Evolutionary conservation across 2,888 invertebrate species (phyloP).

Genomic region (Himalopsyche japonica): DNA sequence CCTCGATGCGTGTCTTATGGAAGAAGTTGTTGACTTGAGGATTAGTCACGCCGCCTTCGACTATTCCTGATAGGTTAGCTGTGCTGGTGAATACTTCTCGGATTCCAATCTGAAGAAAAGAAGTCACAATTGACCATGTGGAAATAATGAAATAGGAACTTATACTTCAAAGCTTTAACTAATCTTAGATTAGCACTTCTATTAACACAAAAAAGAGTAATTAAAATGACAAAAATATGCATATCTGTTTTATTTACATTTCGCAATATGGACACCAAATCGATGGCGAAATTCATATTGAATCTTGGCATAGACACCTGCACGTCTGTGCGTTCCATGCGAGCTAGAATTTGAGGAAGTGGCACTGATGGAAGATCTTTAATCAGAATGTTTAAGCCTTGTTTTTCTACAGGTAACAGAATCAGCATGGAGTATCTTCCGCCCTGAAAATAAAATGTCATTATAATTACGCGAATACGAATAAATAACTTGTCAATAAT

Average conservation of each 20-base stretch:
- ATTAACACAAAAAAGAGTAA: too few species aligned
- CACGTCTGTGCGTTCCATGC: slow-evolving; percentile 57
- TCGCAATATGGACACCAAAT: slow-evolving; percentile 56
- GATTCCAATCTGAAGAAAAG: slow-evolving; percentile 61
- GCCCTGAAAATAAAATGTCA: slow-evolving; percentile 53
- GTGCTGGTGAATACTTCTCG: slow-evolving; percentile 58
- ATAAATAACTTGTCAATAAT: background rate
- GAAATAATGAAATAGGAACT: background rate
- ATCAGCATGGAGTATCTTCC: slow-evolving; percentile 66
- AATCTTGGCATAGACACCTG: slow-evolving; percentile 65
- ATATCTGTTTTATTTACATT: slow-evolving; percentile 44
- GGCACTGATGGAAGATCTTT: slow-evolving; percentile 62
- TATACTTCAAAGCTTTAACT: too few species aligned
- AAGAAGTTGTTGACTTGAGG: slow-evolving; percentile 60
- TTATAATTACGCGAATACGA: slow-evolving; percentile 20
- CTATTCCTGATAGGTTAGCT: slow-evolving; percentile 64
- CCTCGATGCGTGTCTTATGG: slow-evolving; percentile 67
- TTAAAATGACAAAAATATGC: too few species aligned
- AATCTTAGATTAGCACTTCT: too few species aligned
- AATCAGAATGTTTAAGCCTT: slow-evolving; percentile 54
- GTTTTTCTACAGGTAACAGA: slow-evolving; percentile 61
- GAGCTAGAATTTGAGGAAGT: slow-evolving; percentile 53
- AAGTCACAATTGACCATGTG: slow-evolving; percentile 12
- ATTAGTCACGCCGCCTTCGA: slow-evolving; percentile 46
- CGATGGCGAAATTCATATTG: slow-evolving; percentile 59